Evolutionary conservation across 2,888 invertebrate genomes (phyloP).

Genomic region (Cerastis rubricosa): DNA sequence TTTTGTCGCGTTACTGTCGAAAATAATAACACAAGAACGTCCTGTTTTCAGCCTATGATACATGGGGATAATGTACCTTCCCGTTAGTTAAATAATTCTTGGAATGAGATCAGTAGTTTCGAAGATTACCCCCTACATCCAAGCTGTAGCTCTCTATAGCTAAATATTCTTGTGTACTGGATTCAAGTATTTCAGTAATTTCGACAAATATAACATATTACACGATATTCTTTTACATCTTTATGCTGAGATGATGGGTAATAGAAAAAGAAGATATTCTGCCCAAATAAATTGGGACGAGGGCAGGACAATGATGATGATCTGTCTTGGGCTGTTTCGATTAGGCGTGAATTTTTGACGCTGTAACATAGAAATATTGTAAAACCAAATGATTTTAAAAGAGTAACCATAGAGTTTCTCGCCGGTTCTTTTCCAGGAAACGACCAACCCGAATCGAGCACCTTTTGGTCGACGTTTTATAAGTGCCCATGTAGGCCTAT

Average conservation of each 20-base stretch:
- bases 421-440: no score
- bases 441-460: no score
- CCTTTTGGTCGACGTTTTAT: no score
- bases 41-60: neutral
- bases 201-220: neutral
- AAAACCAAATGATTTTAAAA: no score
- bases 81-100: neutral
- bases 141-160: neutral
- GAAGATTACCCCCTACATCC: neutral
- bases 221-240: neutral
- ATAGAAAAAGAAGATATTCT: no score
- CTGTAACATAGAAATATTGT: no score
- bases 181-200: neutral
- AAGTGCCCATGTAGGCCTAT: no score
- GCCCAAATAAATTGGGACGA: no score
- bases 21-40: neutral
- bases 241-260: no score
- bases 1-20: neutral
- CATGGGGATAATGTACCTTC: neutral
- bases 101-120: neutral
- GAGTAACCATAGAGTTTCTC: no score
- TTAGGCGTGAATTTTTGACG: neutral
- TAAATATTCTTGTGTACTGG: neutral
- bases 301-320: neutral
- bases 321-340: neutral